These are phyloP conservation scores for Drosophila kurseongensis DNA, from an alignment of 1,140 invertebrate genomes.

Conservation along the genomic window DNA sequence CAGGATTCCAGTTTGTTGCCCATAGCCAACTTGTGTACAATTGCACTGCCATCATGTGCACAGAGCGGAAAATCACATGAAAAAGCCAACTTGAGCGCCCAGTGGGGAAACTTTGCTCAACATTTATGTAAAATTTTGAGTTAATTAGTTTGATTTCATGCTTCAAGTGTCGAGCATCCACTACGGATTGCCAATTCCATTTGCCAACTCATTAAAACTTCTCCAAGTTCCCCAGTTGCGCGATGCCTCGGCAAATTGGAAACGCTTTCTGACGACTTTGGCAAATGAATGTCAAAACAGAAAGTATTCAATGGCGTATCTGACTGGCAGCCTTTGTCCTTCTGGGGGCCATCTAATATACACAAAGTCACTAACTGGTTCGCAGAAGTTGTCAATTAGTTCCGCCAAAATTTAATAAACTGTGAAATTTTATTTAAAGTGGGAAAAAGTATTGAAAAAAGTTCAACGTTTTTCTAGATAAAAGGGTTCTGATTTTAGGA, in stretches of 20 bases:
- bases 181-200: slow-evolving; percentile 59
- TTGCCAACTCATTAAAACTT: slow-evolving; percentile 63
- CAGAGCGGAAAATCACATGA: slow-evolving; percentile 59
- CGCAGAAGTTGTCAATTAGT: slow-evolving; percentile 23
- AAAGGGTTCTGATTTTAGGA: background rate
- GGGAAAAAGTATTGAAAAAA: slow-evolving; percentile 1
- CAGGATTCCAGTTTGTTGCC: background rate
- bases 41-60: slow-evolving; percentile 52
- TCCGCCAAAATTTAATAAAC: slow-evolving; percentile 20
- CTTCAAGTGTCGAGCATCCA: slow-evolving; percentile 45
- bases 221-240: slow-evolving; percentile 10
- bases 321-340: slow-evolving; percentile 6
- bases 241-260: slow-evolving; percentile 21
- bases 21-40: slow-evolving; percentile 30
- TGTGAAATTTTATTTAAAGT: slow-evolving; percentile 32
- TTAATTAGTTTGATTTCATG: slow-evolving; percentile 72
- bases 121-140: slow-evolving; percentile 54
- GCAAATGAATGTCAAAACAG: slow-evolving; percentile 44
- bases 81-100: slow-evolving; percentile 27
- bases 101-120: slow-evolving; percentile 35
- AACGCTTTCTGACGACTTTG: slow-evolving; percentile 27
- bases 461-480: background rate
- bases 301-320: slow-evolving; percentile 32
- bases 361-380: slow-evolving; percentile 5
- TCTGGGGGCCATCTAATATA: background rate